Evolutionary conservation across 2,888 invertebrate genomes (phyloP), one percentile per base, ranked within the genome.

Genomic region (Drosophila bunnanda): DNA sequence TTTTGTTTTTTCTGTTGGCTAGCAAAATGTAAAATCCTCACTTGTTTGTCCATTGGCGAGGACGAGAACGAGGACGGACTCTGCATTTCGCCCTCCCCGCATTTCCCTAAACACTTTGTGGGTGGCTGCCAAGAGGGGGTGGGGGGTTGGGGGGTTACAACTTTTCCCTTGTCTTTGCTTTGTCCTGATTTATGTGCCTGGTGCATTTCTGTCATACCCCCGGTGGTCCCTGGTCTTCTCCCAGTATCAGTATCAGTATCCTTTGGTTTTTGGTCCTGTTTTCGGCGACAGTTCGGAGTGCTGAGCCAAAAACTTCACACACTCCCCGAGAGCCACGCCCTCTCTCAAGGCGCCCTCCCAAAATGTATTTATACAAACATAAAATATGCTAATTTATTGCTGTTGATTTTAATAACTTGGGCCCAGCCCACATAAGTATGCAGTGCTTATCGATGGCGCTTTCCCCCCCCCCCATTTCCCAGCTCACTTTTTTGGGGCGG

Each of bases 301-400:
- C 54, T 53, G 53, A 56, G 60, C 60, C 60, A 62, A 64, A 64
- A 64, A 64, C 48, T 61, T 48, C 25, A 39, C 59, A 62, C 44
- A 46, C 22, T 8, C 10, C 10, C 22, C 22, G 0, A 34, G 28
- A 15, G 43, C 12, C 20, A 39, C 25, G 74, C 50, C 36, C 55
- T 4, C 32, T 9, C 30, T 6, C 30, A 8, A 9, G 2, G 25
- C n/a, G 25, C 25, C 25, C 9, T 10, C 32, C 32, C 32, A 10
- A 10, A 30, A 32, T 32, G 32, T 66, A 68, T 68, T 68, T 66
- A 46, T 50, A 62, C 74, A 75, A 81, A 73, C 76, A 78, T 87
- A 86, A 81, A 81, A 81, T 76, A 86, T 86, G 84, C 79, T 83
- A 81, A 82, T 82, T 86, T 82, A 82, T 82, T 78, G 87, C 84